Evolutionary conservation across 2,888 invertebrate genomes (phyloP).

Genomic region (Euclidia mi): DNA sequence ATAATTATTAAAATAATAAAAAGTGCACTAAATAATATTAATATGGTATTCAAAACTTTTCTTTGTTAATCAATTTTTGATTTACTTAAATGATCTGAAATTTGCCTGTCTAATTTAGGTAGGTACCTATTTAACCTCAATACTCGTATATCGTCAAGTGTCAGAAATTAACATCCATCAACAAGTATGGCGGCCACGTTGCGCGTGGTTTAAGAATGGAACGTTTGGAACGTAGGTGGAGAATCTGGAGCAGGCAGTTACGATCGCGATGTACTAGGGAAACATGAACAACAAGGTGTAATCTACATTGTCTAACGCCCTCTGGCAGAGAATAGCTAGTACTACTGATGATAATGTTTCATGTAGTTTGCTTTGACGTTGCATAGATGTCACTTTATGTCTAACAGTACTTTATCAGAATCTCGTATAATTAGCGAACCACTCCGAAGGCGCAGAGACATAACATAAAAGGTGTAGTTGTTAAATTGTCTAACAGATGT

Average conservation of each 20-base stretch:
- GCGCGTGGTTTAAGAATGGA: conserved; percentile 64
- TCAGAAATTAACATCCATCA: no score
- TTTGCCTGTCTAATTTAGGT: no score
- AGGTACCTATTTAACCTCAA: no score
- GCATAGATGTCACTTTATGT: conserved; percentile 29
- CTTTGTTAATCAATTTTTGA: no score
- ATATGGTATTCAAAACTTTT: no score
- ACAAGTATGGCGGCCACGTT: background rate
- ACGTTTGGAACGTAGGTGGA: conserved; percentile 88
- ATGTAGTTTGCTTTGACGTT: background rate
- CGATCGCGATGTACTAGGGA: conserved; percentile 87
- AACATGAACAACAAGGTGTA: conserved; percentile 56
- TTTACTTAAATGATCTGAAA: no score
- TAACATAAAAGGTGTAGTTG: background rate
- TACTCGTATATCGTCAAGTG: no score
- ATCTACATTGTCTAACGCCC: conserved; percentile 21
- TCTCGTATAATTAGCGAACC: background rate
- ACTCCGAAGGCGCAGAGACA: background rate
- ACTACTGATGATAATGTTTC: background rate
- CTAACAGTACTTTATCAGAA: background rate
- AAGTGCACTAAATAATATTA: no score
- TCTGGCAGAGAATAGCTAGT: conserved; percentile 33
- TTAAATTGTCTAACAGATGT: conserved; percentile 8
- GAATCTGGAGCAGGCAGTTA: conserved; percentile 90
- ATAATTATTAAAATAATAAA: no score